Base-by-base conservation (phyloP, 2,113 vertebrate genomes). In the Anhinga anhinga region DNA sequence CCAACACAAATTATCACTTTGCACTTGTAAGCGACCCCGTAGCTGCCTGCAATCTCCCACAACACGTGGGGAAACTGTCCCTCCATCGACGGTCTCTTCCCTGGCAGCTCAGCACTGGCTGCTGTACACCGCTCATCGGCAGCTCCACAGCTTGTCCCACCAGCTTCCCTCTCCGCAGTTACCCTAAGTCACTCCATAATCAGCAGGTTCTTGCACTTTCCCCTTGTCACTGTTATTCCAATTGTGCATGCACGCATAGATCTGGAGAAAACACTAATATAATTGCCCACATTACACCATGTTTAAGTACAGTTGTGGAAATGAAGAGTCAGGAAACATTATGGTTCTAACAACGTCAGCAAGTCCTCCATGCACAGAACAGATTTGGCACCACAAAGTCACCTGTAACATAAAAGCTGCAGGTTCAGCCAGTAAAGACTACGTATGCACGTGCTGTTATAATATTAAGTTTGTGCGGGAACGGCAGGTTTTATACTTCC, bases 51-150 rank as follows among this genome's bases (percentile, higher is more conserved):
- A 18, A 13, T 7, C 40, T 47, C 49, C 56, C 8, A 5, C 19
- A 25, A n/a, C 15, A 13, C 0, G 2, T 0, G 0, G 18, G 36
- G 45, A 26, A 86, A 23, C 6, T 1, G 14, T 6, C 15, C 42
- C 27, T 74, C 65, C 45, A 3, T 26, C 7, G 0, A 11, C 44
- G 36, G 11, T 5, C n/a, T 9, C 34, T 26, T 27, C n/a, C 55
- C 27, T 17, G 9, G 36, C 42, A 78, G 53, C 29, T 45, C 45
- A 20, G 14, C 45, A 21, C 52, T 2, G 1, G 12, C 36, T 55
- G 50, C 59, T 27, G 16, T 7, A 30, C 5, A 0, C 66, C 1
- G 2, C 8, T 1, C 42, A 13, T 12, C 13, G 0, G 16, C 23
- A 13, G n/a, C 77, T 70, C 66, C 45, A 9, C 9, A 3, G 50